These are phyloP conservation scores for Furcula furcula DNA, from an alignment of 2,888 invertebrate species.

Conservation along the genomic window DNA sequence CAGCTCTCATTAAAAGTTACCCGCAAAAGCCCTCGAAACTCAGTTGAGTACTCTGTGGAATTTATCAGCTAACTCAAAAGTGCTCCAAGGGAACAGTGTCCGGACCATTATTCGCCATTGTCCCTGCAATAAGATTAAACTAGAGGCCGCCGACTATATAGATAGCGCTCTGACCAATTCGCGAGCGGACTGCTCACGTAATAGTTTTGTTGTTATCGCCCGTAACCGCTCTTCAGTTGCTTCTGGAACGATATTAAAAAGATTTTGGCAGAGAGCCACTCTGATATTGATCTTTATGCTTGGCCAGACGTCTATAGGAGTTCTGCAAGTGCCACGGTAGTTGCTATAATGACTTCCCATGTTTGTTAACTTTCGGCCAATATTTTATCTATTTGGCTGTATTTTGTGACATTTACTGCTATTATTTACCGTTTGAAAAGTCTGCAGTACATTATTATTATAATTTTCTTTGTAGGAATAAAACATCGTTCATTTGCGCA, in stretches of 20 bases:
- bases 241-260: constrained; percentile 78
- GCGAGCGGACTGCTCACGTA: constrained; percentile 64
- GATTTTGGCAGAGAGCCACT: constrained; percentile 78
- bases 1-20: constrained; percentile 73
- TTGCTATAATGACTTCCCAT: constrained; percentile 78
- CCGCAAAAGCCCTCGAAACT: constrained; percentile 60
- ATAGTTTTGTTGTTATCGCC: constrained; percentile 78
- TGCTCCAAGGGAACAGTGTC: constrained; percentile 59
- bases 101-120: constrained; percentile 66
- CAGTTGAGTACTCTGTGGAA: constrained; percentile 47
- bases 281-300: constrained; percentile 80
- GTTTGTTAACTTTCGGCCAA: constrained; percentile 68
- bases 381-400: constrained; percentile 62
- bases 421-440: constrained; percentile 41
- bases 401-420: constrained; percentile 52
- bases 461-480: no score
- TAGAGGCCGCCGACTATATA: constrained; percentile 51
- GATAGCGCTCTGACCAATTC: constrained; percentile 62
- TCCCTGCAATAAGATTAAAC: constrained; percentile 74
- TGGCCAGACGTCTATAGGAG: constrained; percentile 74
- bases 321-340: constrained; percentile 69
- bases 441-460: no score
- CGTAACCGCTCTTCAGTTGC: constrained; percentile 72
- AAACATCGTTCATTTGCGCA: no score
- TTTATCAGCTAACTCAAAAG: constrained; percentile 70